Evolutionary conservation across 1,140 invertebrate species (phyloP).

Genomic region (Trichonephila clavipes): DNA sequence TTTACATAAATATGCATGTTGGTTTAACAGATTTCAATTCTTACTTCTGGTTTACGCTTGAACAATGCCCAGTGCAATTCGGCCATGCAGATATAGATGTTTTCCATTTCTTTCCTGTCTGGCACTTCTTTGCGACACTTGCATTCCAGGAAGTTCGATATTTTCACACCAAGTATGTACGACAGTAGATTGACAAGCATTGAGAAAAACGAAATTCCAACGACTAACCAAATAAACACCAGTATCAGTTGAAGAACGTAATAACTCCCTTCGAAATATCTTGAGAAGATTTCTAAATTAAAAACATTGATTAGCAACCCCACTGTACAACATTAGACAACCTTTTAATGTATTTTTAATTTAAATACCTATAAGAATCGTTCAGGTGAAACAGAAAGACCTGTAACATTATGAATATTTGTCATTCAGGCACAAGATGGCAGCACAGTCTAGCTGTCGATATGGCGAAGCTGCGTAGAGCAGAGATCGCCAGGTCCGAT

Average conservation of each 20-base stretch:
- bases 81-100: not conserved
- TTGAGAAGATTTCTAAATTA: not conserved
- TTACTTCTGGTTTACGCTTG: not conserved
- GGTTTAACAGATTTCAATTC: no score
- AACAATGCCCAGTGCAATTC: slow-evolving; percentile 15
- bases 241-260: not conserved
- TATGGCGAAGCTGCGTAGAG: no score
- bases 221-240: not conserved
- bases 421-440: no score
- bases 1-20: no score
- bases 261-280: not conserved
- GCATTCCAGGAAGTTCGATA: slow-evolving; percentile 37
- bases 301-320: not conserved
- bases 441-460: no score
- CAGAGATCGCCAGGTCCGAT: no score
- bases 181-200: not conserved
- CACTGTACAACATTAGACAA: no score
- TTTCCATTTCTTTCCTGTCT: not conserved
- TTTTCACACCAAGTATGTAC: not conserved
- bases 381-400: no score
- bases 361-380: no score
- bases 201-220: not conserved
- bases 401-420: no score
- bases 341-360: no score
- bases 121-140: not conserved